Evolutionary conservation across 2,113 vertebrate species (phyloP).

Genomic region (Notothenia rossii): DNA sequence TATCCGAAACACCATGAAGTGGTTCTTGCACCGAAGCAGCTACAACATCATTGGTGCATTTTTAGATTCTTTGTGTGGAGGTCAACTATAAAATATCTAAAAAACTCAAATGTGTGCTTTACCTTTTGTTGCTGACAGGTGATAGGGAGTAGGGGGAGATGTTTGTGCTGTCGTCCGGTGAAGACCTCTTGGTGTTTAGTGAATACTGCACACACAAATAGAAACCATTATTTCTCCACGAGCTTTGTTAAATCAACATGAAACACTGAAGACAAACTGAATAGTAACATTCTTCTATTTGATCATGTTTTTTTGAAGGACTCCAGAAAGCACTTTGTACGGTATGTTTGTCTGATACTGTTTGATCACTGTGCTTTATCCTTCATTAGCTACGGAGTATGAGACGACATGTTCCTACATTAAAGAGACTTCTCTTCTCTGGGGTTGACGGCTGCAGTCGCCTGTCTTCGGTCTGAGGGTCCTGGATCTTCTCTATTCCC

Average conservation of each 20-base stretch:
- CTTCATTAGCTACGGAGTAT: too few species aligned
- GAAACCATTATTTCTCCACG: neutral
- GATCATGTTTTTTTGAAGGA: neutral
- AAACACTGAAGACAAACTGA: neutral
- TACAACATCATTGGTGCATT: too few species aligned
- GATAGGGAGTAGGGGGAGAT: constrained; percentile 93
- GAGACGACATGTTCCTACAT: constrained; percentile 75
- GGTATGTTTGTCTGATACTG: neutral
- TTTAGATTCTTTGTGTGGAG: too few species aligned
- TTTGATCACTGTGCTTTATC: neutral
- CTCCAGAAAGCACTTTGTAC: neutral
- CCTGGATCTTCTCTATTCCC: constrained; percentile 94
- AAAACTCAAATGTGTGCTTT: constrained; percentile 2
- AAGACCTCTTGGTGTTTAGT: constrained; percentile 89
- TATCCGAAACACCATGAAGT: too few species aligned
- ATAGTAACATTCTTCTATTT: too few species aligned
- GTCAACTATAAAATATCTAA: neutral
- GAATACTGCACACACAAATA: constrained; percentile 86
- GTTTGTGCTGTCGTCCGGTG: constrained; percentile 89
- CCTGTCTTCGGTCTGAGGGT: constrained; percentile 93
- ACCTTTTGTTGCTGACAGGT: constrained; percentile 98
- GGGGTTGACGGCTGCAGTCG: constrained; percentile 91
- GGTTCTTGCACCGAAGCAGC: too few species aligned
- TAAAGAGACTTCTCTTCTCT: constrained; percentile 92
- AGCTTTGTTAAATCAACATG: constrained; percentile 7